Evolutionary conservation across 2,797 vertebrate genomes (phyloP), one percentile per base, ranked within the genome.

Genomic region (Helarctos malayanus): DNA sequence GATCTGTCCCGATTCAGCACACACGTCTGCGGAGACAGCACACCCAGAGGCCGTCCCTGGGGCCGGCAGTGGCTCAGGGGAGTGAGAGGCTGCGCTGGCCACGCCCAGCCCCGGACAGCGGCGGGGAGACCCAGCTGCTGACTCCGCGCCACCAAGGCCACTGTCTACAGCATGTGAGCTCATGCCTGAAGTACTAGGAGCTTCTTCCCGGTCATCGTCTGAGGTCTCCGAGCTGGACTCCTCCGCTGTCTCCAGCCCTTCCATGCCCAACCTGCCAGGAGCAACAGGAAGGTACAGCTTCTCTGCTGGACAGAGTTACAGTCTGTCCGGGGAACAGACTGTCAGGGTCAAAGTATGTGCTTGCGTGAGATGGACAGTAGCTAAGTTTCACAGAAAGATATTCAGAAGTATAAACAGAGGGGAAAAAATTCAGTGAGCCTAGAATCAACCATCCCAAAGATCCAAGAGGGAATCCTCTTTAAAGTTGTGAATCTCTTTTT

Each of bases 201-300:
- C 9, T 86, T 96, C 97, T 54, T 98, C 98, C 18, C 85, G 97
- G 10, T 97, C 98, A 0, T 98, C 99, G 0, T 98, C 98, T 10
- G 99, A 98, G 0, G 99, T 99, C 49, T 76, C 98, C 3, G 96
- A 91, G 56, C 82, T 81, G 41, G 96, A 97, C 54, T 98, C 99
- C 83, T 97, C 98, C 25, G 95, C 52, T 9, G 99, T 98, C 2
- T 99, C 99, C 73, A 99, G 63, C 14, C 96, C 99, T 85, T 98
- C 98, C 90, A 99, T 21, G 19, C 98, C 98, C 21, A 98, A 96
- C 99, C 99, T 99, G 96, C 13, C 13, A 95, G 16, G 97, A 93
- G 7, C 13, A 89, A 85, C 4, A 61, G 41, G 88, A 88, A 87
- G 25, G 25, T 35, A n/a, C 0, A 52, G 23, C 15, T 45, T 83